Conservation (phyloP, 2,888 invertebrate genomes). For the Glomeris marginata region DNA sequence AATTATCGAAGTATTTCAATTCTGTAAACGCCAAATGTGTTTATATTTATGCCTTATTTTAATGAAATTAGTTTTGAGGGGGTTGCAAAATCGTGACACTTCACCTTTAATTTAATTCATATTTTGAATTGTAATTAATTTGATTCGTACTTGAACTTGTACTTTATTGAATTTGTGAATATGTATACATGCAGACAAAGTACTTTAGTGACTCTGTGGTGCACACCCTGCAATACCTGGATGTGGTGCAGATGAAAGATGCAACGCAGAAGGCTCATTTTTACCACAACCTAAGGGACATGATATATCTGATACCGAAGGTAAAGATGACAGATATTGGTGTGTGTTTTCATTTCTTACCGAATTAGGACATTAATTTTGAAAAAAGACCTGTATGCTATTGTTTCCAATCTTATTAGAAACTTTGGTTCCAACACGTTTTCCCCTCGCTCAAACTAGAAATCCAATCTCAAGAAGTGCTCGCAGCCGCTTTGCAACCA, state of each 20-base stretch:
- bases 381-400: background rate
- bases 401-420: constrained; percentile 41
- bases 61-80: no score
- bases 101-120: no score
- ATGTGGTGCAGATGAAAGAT: constrained; percentile 84
- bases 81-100: no score
- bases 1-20: no score
- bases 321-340: constrained; percentile 39
- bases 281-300: constrained; percentile 71
- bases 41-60: no score
- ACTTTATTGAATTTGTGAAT: background rate
- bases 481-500: constrained; percentile 70
- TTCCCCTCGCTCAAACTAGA: constrained; percentile 80
- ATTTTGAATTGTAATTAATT: no score
- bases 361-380: background rate
- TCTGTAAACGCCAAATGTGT: no score
- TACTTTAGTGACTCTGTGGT: constrained; percentile 70
- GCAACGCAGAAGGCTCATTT: constrained; percentile 75
- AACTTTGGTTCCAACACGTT: constrained; percentile 86
- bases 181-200: constrained; percentile 28
- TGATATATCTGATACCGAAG: constrained; percentile 73
- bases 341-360: background rate
- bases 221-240: constrained; percentile 80
- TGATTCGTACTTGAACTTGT: no score
- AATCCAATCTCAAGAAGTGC: constrained; percentile 66